Percentiles rank a stretch among this genome's conserved stretches.
phyloP scores from a whole-genome alignment of 2,113 vertebrate genomes.

The Martes martes region DNA sequence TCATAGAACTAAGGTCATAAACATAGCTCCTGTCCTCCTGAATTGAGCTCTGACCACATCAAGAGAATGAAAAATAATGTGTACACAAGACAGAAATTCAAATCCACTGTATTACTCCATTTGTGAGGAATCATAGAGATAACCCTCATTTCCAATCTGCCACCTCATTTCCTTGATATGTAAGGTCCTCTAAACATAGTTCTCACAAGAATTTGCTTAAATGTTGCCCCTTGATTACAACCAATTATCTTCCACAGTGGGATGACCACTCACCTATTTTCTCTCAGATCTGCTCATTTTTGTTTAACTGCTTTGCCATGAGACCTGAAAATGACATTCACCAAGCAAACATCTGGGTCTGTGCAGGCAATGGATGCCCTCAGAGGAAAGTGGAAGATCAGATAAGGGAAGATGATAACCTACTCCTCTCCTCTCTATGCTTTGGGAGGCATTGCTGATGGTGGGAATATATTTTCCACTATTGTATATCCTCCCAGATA shows the following conservation, averaged over 20 bases:
- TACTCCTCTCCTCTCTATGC: background rate
- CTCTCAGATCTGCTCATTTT: background rate
- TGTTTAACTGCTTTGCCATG: background rate
- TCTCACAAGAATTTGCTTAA: background rate
- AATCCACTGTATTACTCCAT: background rate
- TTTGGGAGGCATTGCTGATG: background rate
- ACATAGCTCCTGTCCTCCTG: background rate
- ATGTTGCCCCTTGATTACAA: background rate
- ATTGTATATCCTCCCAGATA: background rate
- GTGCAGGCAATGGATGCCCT: background rate
- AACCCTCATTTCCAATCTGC: background rate
- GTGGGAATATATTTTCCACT: background rate
- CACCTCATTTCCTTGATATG: background rate
- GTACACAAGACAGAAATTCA: background rate
- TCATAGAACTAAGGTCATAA: background rate
- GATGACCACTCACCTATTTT: background rate
- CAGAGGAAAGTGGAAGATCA: background rate
- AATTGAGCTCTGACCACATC: background rate
- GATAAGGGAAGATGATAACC: background rate
- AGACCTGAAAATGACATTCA: background rate
- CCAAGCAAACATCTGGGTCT: background rate
- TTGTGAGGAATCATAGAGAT: background rate
- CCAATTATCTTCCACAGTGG: background rate
- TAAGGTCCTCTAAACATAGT: background rate
- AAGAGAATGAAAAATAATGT: background rate